A percentile compares a stretch with the other conserved stretches of the same genome.
Evolutionary conservation across 2,113 vertebrate species (phyloP).

Genomic region (Syngnathus floridae): DNA sequence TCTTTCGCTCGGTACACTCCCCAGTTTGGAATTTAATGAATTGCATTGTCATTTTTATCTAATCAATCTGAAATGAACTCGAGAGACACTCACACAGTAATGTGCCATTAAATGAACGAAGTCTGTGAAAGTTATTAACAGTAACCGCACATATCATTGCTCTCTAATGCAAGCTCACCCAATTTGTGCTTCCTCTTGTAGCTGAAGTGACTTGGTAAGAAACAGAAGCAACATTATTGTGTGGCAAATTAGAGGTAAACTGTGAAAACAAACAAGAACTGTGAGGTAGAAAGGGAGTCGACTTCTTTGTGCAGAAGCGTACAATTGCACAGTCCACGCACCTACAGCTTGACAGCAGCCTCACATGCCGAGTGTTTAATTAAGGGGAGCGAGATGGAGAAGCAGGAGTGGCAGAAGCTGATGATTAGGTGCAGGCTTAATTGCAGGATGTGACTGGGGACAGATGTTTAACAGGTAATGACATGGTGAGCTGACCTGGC

Average conservation of each 20-base stretch:
- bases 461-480: background rate
- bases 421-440: slow-evolving; percentile 1
- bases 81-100: slow-evolving; percentile 10
- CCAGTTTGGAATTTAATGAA: background rate
- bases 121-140: background rate
- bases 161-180: slow-evolving; percentile 9
- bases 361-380: background rate
- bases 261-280: background rate
- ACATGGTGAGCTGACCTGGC: slow-evolving; percentile 6
- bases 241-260: slow-evolving; percentile 11
- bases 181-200: slow-evolving; percentile 22
- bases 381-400: background rate
- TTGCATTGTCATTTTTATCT: background rate
- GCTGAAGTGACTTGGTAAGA: slow-evolving; percentile 12
- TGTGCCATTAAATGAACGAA: background rate
- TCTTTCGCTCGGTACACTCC: background rate
- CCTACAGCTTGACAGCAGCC: background rate
- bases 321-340: background rate
- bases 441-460: background rate
- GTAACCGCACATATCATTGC: background rate
- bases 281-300: background rate
- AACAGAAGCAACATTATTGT: slow-evolving; percentile 3
- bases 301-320: background rate
- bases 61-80: slow-evolving; percentile 23
- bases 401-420: slow-evolving; percentile 6